phyloP scores from a whole-genome alignment of 2,797 vertebrate genomes.

The Phalanger gymnotis region DNA sequence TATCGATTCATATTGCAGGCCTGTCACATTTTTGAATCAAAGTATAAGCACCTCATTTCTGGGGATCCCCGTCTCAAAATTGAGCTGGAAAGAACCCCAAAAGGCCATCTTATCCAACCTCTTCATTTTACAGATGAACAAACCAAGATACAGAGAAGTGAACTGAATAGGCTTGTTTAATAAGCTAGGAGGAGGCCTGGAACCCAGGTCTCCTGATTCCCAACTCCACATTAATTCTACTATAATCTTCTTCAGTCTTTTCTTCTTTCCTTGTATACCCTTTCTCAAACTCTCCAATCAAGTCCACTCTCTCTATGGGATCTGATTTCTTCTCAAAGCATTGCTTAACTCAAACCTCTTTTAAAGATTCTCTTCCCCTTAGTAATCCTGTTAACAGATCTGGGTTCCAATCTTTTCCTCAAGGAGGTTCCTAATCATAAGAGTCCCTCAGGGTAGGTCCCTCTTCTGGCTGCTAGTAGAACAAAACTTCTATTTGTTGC shows the following conservation, averaged over 20 bases:
- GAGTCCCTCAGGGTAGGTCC: neutral
- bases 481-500: neutral
- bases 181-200: neutral
- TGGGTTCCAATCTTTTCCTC: neutral
- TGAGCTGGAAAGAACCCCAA: neutral
- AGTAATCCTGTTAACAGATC: neutral
- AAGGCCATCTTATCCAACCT: neutral
- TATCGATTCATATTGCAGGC: neutral
- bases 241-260: neutral
- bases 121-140: neutral
- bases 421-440: neutral
- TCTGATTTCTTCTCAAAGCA: neutral
- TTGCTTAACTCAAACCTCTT: neutral
- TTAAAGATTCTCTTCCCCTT: neutral
- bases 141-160: neutral
- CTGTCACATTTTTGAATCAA: neutral
- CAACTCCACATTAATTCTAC: neutral
- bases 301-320: neutral
- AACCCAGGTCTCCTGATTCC: neutral
- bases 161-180: neutral
- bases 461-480: neutral
- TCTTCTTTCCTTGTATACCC: neutral
- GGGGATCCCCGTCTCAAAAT: neutral
- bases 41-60: neutral
- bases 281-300: slow-evolving; percentile 3